A percentile compares a stretch with the other conserved stretches of the same genome.
Conservation (phyloP, 2,113 vertebrate genomes). For the Tragelaphus scriptus region DNA sequence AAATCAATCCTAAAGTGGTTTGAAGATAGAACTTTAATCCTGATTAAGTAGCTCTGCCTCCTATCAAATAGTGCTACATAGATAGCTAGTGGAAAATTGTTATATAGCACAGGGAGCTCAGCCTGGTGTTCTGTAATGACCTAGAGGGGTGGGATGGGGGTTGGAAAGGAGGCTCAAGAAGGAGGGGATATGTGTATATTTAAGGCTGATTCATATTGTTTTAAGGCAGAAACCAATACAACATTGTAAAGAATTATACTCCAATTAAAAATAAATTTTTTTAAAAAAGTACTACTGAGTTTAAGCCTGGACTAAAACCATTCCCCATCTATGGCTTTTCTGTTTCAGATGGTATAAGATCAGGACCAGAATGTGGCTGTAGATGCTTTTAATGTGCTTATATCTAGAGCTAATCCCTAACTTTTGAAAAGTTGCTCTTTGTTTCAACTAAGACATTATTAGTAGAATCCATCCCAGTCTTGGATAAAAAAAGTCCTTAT, state of each 20-base stretch:
- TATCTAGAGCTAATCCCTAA: background rate
- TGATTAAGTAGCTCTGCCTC: background rate
- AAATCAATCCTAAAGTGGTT: background rate
- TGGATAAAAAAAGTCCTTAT: background rate
- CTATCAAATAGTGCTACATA: background rate
- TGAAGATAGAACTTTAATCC: background rate
- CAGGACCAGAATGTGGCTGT: background rate
- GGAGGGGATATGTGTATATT: background rate
- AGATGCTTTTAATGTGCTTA: background rate
- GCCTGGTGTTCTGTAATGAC: background rate
- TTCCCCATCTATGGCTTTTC: background rate
- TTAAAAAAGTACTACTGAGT: background rate
- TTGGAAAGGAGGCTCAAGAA: background rate
- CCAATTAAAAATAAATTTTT: background rate
- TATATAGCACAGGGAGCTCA: background rate
- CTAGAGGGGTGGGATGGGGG: background rate
- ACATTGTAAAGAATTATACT: background rate
- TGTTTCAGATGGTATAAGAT: background rate
- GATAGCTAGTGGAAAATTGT: background rate
- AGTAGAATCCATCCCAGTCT: background rate
- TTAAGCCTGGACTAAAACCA: background rate
- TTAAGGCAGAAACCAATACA: background rate
- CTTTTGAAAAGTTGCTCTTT: background rate
- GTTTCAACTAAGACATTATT: background rate
- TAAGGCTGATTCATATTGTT: background rate